Evolutionary conservation across 2,797 vertebrate genomes (phyloP).

Genomic region (Petrocephalus schoutedeni): DNA sequence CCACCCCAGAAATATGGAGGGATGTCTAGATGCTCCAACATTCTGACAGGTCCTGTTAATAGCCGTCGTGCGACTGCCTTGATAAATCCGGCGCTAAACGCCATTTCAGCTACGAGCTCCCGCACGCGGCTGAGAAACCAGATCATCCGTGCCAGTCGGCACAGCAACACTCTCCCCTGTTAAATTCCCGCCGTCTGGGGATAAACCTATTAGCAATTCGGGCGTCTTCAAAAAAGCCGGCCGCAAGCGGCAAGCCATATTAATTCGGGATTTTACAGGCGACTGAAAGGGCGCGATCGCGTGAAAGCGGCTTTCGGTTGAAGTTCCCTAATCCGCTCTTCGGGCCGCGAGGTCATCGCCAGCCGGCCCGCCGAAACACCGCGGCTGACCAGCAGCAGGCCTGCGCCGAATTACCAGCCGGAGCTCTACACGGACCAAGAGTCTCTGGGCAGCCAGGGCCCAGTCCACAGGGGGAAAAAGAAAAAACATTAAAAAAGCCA

Average conservation of each 20-base stretch:
- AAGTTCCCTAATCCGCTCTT: slow-evolving; percentile 48
- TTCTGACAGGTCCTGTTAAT: slow-evolving; percentile 31
- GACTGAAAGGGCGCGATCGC: slow-evolving; percentile 37
- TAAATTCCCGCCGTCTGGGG: slow-evolving; percentile 34
- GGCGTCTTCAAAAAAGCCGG: slow-evolving; percentile 56
- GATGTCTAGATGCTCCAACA: not conserved
- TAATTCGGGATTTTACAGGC: slow-evolving; percentile 39
- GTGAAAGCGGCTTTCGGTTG: slow-evolving; percentile 25
- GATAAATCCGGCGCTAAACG: slow-evolving; percentile 17
- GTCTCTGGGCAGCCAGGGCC: not conserved
- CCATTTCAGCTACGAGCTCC: slow-evolving; percentile 3
- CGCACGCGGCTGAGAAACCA: slow-evolving; percentile 10
- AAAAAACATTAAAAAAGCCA: not conserved
- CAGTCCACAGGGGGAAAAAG: not conserved
- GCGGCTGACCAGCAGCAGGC: not conserved
- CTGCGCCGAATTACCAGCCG: not conserved
- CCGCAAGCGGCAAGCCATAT: slow-evolving; percentile 43
- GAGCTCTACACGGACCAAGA: not conserved
- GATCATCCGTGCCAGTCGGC: slow-evolving; percentile 18
- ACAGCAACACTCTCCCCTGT: slow-evolving; percentile 22
- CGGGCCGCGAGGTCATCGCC: slow-evolving; percentile 45
- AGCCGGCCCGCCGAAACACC: slow-evolving; percentile 22
- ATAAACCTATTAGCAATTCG: slow-evolving; percentile 54
- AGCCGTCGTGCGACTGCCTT: slow-evolving; percentile 28
- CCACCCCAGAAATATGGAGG: not conserved